Percentiles rank a stretch among this genome's conserved stretches.
Evolutionary conservation across 2,797 vertebrate species (phyloP).

Genomic region (Leucoraja ocellata): DNA sequence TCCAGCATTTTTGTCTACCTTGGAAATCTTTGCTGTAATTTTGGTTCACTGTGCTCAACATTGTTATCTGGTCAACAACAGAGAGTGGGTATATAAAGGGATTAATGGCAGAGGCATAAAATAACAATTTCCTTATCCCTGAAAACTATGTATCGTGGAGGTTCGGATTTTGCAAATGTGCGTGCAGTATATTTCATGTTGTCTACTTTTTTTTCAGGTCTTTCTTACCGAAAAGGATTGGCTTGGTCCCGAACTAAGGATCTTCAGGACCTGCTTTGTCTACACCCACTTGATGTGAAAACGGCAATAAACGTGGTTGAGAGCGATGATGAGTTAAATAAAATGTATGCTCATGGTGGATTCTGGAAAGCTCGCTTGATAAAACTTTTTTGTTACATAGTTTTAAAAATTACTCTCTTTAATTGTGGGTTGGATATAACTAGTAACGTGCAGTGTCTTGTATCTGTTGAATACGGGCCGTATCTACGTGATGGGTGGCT

Average conservation of each 20-base stretch:
- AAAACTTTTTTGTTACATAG: too few relatives aligned
- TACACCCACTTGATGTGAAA: slow-evolving; percentile 74
- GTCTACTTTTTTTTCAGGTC: slow-evolving; percentile 57
- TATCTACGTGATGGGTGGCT: too few relatives aligned
- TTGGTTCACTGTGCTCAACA: neutral
- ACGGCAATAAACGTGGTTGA: slow-evolving; percentile 58
- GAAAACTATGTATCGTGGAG: neutral
- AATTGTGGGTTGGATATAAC: neutral
- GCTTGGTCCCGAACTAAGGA: slow-evolving; percentile 68
- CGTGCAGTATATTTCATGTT: neutral
- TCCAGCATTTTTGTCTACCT: too few relatives aligned
- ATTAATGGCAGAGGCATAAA: neutral
- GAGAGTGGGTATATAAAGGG: neutral
- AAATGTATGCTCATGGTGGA: slow-evolving; percentile 55
- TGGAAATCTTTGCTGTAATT: neutral
- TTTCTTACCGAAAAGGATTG: slow-evolving; percentile 88
- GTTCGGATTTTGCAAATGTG: neutral
- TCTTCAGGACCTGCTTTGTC: slow-evolving; percentile 63
- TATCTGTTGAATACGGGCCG: neutral
- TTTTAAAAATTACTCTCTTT: too few relatives aligned
- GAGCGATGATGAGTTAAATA: slow-evolving; percentile 54
- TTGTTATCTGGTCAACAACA: neutral
- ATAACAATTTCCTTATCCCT: neutral
- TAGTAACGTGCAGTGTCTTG: neutral
- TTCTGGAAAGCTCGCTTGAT: neutral